Conservation (phyloP, 1,140 invertebrate species). For the Cyphomyrmex costatus region DNA sequence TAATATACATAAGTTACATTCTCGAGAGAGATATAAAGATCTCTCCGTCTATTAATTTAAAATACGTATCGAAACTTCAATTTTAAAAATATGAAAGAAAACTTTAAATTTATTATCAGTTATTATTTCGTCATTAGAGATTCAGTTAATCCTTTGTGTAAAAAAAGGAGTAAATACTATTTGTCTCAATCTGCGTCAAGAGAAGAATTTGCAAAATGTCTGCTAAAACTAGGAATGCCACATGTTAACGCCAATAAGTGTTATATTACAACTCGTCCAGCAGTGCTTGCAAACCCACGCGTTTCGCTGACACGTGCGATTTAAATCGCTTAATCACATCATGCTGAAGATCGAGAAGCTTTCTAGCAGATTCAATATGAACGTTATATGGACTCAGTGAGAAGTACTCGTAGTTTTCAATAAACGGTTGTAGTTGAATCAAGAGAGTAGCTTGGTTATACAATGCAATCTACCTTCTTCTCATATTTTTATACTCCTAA, state of each 20-base stretch:
- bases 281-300: background rate
- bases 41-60: background rate
- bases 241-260: slow-evolving; percentile 10
- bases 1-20: background rate
- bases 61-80: background rate
- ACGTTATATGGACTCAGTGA: slow-evolving; percentile 10
- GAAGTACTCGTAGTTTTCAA: slow-evolving; percentile 43
- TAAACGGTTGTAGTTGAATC: slow-evolving; percentile 25
- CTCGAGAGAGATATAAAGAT: background rate
- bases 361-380: slow-evolving; percentile 39
- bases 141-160: background rate
- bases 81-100: background rate
- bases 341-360: slow-evolving; percentile 34
- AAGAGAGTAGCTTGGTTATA: slow-evolving; percentile 7
- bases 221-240: slow-evolving; percentile 5
- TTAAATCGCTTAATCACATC: slow-evolving; percentile 28
- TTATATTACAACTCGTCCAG: slow-evolving; percentile 28
- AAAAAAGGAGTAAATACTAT: background rate
- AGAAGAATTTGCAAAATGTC: background rate
- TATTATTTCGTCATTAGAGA: background rate
- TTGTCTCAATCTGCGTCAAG: background rate
- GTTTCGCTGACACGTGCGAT: slow-evolving; percentile 37
- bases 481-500: slow-evolving; percentile 36
- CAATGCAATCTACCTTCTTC: background rate
- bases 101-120: background rate